These are phyloP conservation scores for Semnopithecus entellus DNA, from an alignment of 2,113 vertebrate genomes.

Conservation along the genomic window DNA sequence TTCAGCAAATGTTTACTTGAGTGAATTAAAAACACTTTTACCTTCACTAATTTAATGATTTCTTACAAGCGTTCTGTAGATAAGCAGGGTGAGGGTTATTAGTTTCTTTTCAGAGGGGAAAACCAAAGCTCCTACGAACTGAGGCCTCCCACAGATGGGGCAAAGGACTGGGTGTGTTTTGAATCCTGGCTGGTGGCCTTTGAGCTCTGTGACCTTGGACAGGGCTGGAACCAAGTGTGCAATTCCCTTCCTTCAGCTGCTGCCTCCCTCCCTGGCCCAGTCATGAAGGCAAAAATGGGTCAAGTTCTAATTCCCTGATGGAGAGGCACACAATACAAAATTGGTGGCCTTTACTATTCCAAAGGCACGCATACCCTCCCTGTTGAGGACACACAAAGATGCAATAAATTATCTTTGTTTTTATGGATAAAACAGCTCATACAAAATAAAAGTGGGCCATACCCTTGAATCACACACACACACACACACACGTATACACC, in stretches of 20 bases:
- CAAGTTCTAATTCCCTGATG: neutral
- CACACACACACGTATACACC: neutral
- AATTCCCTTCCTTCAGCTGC: neutral
- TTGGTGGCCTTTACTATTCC: neutral
- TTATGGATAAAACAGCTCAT: neutral
- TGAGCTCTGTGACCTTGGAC: neutral
- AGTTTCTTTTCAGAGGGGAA: neutral
- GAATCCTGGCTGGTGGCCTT: neutral
- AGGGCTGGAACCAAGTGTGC: neutral
- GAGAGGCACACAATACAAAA: neutral
- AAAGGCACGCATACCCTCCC: neutral
- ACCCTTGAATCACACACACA: neutral
- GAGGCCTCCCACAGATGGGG: neutral
- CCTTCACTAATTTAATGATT: neutral
- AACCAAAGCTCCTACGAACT: neutral
- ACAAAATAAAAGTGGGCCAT: constrained; percentile 33
- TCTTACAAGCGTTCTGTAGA: neutral
- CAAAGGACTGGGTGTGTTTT: neutral
- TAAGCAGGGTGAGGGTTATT: neutral
- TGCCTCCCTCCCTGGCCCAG: neutral
- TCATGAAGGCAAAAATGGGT: neutral
- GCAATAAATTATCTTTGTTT: constrained; percentile 22
- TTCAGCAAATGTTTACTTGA: neutral
- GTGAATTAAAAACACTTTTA: constrained; percentile 31
- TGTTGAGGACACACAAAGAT: neutral